These are phyloP conservation scores for Tenodera sinensis DNA, from an alignment of 2,888 invertebrate genomes.

Conservation along the genomic window DNA sequence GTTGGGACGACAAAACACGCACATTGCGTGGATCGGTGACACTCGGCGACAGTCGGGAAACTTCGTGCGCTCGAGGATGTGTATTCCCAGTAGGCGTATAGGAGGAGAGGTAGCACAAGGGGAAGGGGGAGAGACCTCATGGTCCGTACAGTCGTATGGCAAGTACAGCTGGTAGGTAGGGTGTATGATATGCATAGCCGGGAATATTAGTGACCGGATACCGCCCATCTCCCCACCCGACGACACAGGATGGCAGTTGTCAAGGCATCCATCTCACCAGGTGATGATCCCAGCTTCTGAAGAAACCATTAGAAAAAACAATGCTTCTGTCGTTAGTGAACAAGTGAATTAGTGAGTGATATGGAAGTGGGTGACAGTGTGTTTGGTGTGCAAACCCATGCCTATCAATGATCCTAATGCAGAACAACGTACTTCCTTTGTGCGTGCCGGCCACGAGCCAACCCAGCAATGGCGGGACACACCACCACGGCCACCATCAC, in stretches of 20 bases:
- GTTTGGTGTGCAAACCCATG: background rate
- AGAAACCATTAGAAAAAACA: background rate
- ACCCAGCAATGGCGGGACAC: background rate
- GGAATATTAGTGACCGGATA: background rate
- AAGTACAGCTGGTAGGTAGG: background rate
- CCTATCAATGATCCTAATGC: slow-evolving; percentile 30
- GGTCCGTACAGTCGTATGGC: slow-evolving; percentile 4
- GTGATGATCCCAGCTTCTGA: background rate
- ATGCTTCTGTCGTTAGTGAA: background rate
- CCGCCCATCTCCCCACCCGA: background rate
- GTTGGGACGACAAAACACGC: background rate
- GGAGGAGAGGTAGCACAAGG: background rate
- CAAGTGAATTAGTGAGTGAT: background rate
- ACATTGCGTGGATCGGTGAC: background rate
- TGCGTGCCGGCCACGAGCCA: slow-evolving; percentile 3
- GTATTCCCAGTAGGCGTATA: slow-evolving; percentile 20
- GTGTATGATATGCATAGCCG: background rate
- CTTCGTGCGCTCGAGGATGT: slow-evolving; percentile 1
- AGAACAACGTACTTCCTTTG: slow-evolving; percentile 22
- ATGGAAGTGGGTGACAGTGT: background rate
- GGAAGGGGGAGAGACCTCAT: background rate
- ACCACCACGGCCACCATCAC: slow-evolving; percentile 5
- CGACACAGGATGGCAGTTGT: background rate
- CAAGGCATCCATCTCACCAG: slow-evolving; percentile 5
- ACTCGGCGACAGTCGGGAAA: slow-evolving; percentile 9